Evolutionary conservation across 92 coral and sea anemone species (phyloP).

Genomic region (Nematostella vectensis): DNA sequence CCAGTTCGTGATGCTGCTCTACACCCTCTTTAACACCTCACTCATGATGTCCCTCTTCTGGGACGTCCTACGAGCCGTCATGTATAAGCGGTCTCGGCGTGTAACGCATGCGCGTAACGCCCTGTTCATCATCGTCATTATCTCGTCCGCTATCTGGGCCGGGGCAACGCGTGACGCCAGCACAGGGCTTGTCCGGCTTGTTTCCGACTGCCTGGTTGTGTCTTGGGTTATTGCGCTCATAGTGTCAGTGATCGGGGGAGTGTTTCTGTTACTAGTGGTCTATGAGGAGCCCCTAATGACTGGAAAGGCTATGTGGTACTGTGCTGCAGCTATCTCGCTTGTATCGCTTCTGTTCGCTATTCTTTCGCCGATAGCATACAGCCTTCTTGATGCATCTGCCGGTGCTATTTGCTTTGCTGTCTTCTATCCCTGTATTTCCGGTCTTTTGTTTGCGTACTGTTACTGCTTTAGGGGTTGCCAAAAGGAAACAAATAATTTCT

Average conservation of each 20-base stretch:
- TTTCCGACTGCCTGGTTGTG: conserved; percentile 32
- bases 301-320: not conserved
- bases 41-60: conserved; percentile 58
- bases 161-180: conserved; percentile 13
- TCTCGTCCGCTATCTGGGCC: conserved; percentile 32
- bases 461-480: conserved; percentile 37
- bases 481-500: conserved; percentile 29
- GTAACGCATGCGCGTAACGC: conserved; percentile 20
- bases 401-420: conserved; percentile 57
- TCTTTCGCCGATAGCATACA: conserved; percentile 46
- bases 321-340: too few relatives aligned
- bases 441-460: conserved; percentile 24
- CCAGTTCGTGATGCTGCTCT: conserved; percentile 37
- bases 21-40: conserved; percentile 27
- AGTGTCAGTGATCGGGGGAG: conserved; percentile 35
- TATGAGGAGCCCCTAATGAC: conserved; percentile 1
- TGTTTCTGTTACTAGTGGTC: conserved; percentile 33
- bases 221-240: conserved; percentile 51
- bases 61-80: conserved; percentile 42
- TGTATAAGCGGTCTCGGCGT: conserved; percentile 27
- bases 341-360: conserved; percentile 31
- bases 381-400: conserved; percentile 31
- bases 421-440: conserved; percentile 43
- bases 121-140: conserved; percentile 19
- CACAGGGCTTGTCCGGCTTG: conserved; percentile 27